Base-by-base conservation (phyloP, 1,140 invertebrate genomes). In the Aleiodes sp. region DNA sequence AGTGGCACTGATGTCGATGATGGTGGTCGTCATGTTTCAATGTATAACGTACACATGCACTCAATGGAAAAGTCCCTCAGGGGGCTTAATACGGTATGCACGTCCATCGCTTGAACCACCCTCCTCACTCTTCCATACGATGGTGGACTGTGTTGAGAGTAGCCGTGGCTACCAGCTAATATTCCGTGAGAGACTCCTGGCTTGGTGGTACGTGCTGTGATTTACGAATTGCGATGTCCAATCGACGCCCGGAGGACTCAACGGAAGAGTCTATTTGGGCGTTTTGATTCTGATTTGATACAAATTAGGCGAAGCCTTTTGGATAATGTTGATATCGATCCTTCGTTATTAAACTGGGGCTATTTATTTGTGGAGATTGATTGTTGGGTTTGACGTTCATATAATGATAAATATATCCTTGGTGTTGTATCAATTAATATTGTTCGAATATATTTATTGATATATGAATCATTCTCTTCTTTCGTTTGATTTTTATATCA, bases 81-180 rank as follows among this genome's bases (percentile, higher is more conserved):
- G 67, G 82, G 81, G 80, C 77, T 84, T 84, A 82, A 85, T 84
- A 84, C 79, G 73, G 82, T 83, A 84, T 85, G 82, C 83, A 82
- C 78, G 82, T 76, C 78, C 74, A 80, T 82, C 78, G 79, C 75
- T 83, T 77, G n/a, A n/a, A n/a, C 73, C 76, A 76, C 73, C 73
- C 74, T n/a, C n/a, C n/a, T n/a, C n/a, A n/a, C n/a, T n/a, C n/a
- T n/a, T n/a, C n/a, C n/a, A n/a, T n/a, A n/a, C n/a, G n/a, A n/a
- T n/a, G n/a, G n/a, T n/a, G n/a, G n/a, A 73, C 76, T 78, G 78
- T 77, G 76, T 78, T 75, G 75, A 78, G n/a, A n/a, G n/a, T n/a
- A n/a, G 80, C 75, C 77, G 19, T 26, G 70, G 72, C 81, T 77
- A 78, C 68, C 75, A 75, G 79, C 83, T 83, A 84, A 85, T 84